Conservation (phyloP, 2,113 vertebrate species). For the Oreocharis arfaki region DNA sequence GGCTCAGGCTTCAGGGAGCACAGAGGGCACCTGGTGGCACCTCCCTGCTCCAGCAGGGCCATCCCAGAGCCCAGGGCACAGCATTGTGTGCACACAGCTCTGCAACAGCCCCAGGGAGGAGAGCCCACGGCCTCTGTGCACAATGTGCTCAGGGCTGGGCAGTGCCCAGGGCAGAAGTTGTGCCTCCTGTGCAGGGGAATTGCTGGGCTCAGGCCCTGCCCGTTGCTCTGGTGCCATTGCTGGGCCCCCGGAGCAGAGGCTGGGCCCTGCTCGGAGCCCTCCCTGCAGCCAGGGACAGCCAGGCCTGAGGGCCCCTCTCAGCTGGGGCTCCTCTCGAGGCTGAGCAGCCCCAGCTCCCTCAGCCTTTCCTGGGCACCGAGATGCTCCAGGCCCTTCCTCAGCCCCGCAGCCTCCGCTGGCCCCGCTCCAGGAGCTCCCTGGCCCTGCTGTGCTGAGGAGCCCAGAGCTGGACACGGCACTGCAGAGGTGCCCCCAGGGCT, state of each 20-base stretch:
- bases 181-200: background rate
- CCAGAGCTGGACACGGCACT: background rate
- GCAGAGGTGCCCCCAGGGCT: background rate
- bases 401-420: background rate
- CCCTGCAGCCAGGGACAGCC: background rate
- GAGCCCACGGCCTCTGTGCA: background rate
- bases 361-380: background rate
- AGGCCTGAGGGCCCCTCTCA: background rate
- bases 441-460: background rate
- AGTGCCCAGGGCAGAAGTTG: background rate
- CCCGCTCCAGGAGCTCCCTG: background rate
- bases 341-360: background rate
- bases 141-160: background rate
- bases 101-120: background rate
- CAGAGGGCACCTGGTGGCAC: rapidly evolving
- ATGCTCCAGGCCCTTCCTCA: background rate
- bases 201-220: background rate
- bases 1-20: background rate
- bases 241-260: background rate
- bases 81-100: background rate
- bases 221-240: background rate
- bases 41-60: background rate
- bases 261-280: background rate
- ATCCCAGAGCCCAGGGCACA: background rate
- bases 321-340: background rate